A percentile compares a stretch with the other conserved stretches of the same genome.
These are phyloP conservation scores for Eupithecia abbreviata DNA, from an alignment of 2,888 invertebrate genomes.

Conservation along the genomic window DNA sequence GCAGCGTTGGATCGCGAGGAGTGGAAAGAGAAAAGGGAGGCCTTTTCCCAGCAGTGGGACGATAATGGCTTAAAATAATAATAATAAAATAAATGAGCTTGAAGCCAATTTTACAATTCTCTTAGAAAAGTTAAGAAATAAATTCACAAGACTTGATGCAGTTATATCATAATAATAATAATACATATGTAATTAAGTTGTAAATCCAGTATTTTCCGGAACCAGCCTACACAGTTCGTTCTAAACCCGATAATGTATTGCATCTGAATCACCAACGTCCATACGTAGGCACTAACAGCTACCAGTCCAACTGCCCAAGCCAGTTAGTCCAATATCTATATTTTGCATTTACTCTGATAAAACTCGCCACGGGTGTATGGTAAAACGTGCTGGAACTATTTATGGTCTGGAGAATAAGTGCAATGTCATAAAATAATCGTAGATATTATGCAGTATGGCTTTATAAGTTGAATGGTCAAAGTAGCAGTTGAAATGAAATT, in stretches of 20 bases:
- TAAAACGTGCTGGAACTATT: conserved; percentile 1
- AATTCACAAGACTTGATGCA: neutral
- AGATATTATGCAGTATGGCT: neutral
- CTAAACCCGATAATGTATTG: neutral
- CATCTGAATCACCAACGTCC: conserved; percentile 9
- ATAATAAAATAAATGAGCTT: neutral
- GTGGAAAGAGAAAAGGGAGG: too few species aligned
- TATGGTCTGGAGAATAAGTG: neutral
- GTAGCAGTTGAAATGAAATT: neutral
- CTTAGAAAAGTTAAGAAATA: neutral
- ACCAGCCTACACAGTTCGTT: neutral
- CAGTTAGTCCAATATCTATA: conserved; percentile 26
- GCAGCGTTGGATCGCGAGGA: too few species aligned
- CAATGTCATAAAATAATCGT: neutral
- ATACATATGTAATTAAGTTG: neutral
- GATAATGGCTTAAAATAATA: too few species aligned
- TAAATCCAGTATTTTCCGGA: neutral
- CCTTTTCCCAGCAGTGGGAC: too few species aligned
- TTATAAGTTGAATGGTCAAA: neutral
- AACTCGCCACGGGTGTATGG: conserved; percentile 11
- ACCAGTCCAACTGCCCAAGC: conserved; percentile 8
- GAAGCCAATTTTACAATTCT: neutral
- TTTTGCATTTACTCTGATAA: conserved; percentile 21
- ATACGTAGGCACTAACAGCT: conserved; percentile 17
- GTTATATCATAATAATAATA: too few species aligned